Conservation (phyloP, 2,888 invertebrate genomes). For the Periphyllus acericola region DNA sequence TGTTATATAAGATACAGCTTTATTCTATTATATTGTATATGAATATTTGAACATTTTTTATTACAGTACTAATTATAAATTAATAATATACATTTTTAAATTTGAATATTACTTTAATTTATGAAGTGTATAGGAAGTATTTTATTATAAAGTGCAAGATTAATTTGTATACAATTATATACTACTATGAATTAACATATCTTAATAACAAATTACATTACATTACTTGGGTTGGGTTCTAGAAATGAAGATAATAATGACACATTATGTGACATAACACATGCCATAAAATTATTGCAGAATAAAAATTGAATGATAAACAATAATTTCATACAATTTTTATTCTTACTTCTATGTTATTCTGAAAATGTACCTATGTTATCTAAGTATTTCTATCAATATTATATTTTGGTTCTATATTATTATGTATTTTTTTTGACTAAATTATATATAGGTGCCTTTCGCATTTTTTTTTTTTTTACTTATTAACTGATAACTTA, state of each 20-base stretch:
- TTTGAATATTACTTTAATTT: no score
- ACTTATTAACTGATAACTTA: neutral
- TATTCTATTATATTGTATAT: no score
- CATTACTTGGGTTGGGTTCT: neutral
- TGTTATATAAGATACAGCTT: no score
- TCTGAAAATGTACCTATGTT: neutral
- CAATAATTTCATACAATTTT: no score
- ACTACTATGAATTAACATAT: neutral
- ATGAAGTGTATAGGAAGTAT: neutral
- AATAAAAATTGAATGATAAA: no score
- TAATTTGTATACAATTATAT: neutral
- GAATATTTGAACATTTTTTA: no score
- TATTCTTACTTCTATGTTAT: no score
- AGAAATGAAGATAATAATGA: no score
- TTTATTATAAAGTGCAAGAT: neutral
- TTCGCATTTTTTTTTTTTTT: neutral
- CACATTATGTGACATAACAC: no score
- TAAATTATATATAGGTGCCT: neutral
- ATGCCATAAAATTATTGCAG: no score
- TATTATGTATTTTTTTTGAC: neutral
- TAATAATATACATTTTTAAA: no score
- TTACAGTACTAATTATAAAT: no score
- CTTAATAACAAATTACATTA: neutral
- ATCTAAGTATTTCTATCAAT: neutral
- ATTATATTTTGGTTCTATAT: neutral